Base-by-base conservation (phyloP, 1,140 invertebrate genomes). In the Pararge aegeria region DNA sequence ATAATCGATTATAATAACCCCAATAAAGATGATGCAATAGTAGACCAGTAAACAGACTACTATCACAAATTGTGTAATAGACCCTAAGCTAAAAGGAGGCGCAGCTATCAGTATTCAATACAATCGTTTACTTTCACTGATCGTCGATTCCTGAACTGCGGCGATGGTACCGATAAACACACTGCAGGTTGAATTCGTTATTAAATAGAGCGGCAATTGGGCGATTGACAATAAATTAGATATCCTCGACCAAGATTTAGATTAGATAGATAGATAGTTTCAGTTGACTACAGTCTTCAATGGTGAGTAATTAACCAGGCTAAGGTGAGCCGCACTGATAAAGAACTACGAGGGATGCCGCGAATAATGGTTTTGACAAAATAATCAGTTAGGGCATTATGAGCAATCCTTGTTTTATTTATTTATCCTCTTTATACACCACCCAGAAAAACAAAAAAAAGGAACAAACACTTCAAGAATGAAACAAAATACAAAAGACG, bases 41-140 rank as follows among this genome's bases (percentile, higher is more conserved):
- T 58, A 13, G 37, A 51, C 48, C 38, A 59, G 38, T 58, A 29
- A 58, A 51, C 48, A 40, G 48, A 58, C 48, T 38, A 50, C 44
- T 55, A 55, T 62, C 37, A 55, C 55, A 27, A 44, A 64, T 64
- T 64, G 62, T 59, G 52, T 59, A 64, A 64, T 44, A 50, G 49
- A 50, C 62, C 62, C 56, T 64, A 64, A 52, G 40, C 38, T 44
- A 46, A 59, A 51, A 55, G 60, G 49, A 60, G 61, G 68, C 68
- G 72, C 58, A n/a, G 50, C 13, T 64, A 78, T 76, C 66, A 70
- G 56, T 72, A 79, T 79, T 72, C 76, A 56, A 56, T 58, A 69
- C 64, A 67, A 55, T 58, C 9, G 46, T 18, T 66, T 55, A 80
- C 78, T 80, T 78, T 80, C 75, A 80, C 78, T 72, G 50, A 38